Conservation (phyloP, 2,888 invertebrate species). For the Neoaliturus tenellus region DNA sequence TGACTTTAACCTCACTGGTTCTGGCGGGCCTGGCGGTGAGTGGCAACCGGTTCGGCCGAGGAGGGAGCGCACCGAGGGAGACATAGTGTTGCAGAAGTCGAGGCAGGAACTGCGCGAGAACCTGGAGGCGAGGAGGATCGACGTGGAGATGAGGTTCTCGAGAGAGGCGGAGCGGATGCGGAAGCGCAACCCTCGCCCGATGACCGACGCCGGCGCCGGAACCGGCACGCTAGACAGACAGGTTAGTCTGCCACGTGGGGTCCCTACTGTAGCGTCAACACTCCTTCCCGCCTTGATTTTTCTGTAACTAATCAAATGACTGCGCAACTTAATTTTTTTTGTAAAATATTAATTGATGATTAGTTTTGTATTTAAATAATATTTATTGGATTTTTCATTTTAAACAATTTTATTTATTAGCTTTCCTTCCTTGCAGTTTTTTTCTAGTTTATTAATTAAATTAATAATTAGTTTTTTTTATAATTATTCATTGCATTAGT, state of each 20-base stretch:
- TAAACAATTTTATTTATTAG: background rate
- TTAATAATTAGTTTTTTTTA: background rate
- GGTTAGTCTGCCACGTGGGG: constrained; percentile 41
- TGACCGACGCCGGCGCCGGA: constrained; percentile 39
- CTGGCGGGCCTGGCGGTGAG: constrained; percentile 73
- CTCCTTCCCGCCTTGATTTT: constrained; percentile 24
- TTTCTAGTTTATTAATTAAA: background rate
- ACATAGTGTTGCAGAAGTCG: constrained; percentile 84
- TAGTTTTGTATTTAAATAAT: background rate
- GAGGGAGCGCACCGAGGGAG: constrained; percentile 93
- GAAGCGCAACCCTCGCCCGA: constrained; percentile 61
- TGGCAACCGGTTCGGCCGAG: constrained; percentile 79
- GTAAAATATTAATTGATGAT: no score
- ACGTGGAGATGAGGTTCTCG: constrained; percentile 73
- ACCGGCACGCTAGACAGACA: constrained; percentile 48
- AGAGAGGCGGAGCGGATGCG: constrained; percentile 72
- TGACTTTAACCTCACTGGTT: constrained; percentile 73
- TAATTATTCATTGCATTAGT: background rate
- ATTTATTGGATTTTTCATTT: background rate
- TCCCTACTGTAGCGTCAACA: background rate
- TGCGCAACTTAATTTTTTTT: background rate
- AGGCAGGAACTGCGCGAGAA: constrained; percentile 76
- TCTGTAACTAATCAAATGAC: constrained; percentile 25
- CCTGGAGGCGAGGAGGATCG: constrained; percentile 73
- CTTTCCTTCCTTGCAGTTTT: constrained; percentile 7